These are phyloP conservation scores for Ceratosolen solmsi DNA, from an alignment of 1,140 invertebrate species.

Conservation along the genomic window DNA sequence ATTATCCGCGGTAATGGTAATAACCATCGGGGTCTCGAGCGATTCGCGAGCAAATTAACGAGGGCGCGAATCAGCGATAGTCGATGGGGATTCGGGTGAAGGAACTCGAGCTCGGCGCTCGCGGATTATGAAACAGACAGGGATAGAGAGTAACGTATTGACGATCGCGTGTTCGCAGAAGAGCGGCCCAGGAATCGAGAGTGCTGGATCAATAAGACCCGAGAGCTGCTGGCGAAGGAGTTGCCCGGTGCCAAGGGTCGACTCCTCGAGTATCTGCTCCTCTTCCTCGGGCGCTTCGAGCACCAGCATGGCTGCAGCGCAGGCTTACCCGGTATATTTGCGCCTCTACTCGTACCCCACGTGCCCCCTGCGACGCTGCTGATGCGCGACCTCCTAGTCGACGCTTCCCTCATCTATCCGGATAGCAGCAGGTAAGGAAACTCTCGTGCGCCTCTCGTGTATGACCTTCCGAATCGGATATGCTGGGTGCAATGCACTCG, in stretches of 20 bases:
- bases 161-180: slow-evolving; percentile 53
- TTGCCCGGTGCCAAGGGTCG: slow-evolving; percentile 67
- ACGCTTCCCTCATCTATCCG: slow-evolving; percentile 40
- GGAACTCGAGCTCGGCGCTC: too few relatives aligned
- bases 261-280: slow-evolving; percentile 69
- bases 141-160: too few relatives aligned
- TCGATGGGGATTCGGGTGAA: too few relatives aligned
- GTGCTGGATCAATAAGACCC: slow-evolving; percentile 66
- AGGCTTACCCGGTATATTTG: slow-evolving; percentile 68
- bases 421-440: background rate
- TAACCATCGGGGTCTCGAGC: too few relatives aligned
- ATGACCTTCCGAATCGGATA: too few relatives aligned
- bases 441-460: too few relatives aligned
- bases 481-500: too few relatives aligned
- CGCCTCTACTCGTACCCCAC: slow-evolving; percentile 70
- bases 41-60: too few relatives aligned
- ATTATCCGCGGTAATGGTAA: too few relatives aligned
- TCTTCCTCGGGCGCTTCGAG: slow-evolving; percentile 71
- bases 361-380: slow-evolving; percentile 65
- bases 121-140: too few relatives aligned
- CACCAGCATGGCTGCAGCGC: slow-evolving; percentile 66
- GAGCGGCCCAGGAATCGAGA: slow-evolving; percentile 63
- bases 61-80: too few relatives aligned
- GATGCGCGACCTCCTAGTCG: slow-evolving; percentile 58
- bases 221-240: slow-evolving; percentile 62